Evolutionary conservation across 2,797 vertebrate species (phyloP), one percentile per base, ranked within the genome.

Genomic region (Darevskia mixta): DNA sequence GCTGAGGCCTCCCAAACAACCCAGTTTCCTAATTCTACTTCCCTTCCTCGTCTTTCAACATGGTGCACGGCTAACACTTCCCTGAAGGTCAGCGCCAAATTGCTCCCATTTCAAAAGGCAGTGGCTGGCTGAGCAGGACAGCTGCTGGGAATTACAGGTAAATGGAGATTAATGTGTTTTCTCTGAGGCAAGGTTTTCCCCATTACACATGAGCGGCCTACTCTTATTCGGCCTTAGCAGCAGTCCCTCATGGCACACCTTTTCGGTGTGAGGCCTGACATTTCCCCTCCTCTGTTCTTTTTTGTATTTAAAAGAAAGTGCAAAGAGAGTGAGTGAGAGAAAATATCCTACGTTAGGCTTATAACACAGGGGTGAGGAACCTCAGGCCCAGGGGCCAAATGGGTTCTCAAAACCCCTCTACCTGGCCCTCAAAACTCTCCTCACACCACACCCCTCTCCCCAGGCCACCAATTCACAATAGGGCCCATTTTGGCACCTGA

Each of bases 121-220:
- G n/a, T 35, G 25, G 55, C 49, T 1, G 1, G 23, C 67, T 32
- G 9, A 29, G n/a, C 86, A 67, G 77, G 38, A 13, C 35, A 69
- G 83, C 67, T 81, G 85, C 2, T 49, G 82, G 58, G 15, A 88
- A 41, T 9, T 17, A 5, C 0, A 0, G 32, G 72, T 86, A 92
- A 78, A 86, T 17, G 76, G 38, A 84, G 69, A 75, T 41, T 0
- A 49, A 78, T 75, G 83, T 61, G 35, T 64, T 61, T 91, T 83
- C 92, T 86, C 8, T 29, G 89, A 90, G 43, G 45, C 38, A 92
- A 67, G 61, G 78, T 86, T 0, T 71, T 90, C 81, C 86, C 73
- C 17, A 32, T 76, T 89, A 15, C 82, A 81, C 17, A 71, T 8
- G 75, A 91, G 85, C 0, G 11, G 3, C 41, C 45, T 35, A 90